These are phyloP conservation scores for Lycodopsis pacificus DNA, from an alignment of 2,797 vertebrate genomes.

Conservation along the genomic window DNA sequence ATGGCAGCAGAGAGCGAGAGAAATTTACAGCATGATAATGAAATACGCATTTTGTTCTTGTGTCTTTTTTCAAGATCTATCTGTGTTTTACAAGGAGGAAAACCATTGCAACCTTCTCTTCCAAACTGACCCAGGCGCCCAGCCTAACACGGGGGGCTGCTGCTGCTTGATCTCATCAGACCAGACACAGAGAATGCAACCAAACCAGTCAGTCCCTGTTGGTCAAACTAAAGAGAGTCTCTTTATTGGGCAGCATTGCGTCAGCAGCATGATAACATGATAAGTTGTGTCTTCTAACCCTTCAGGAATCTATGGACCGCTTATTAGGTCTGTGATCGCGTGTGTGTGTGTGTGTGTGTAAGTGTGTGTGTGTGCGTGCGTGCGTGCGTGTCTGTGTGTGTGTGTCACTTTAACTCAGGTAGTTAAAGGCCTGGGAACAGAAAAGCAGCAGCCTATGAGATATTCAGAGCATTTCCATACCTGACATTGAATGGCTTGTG, in stretches of 20 bases:
- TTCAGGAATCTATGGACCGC: slow-evolving; percentile 73
- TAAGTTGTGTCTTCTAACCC: slow-evolving; percentile 71
- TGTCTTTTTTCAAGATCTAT: slow-evolving; percentile 2
- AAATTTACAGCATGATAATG: neutral
- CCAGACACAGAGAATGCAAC: slow-evolving; percentile 62
- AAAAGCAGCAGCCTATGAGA: slow-evolving; percentile 10
- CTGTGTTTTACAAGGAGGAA: slow-evolving; percentile 4
- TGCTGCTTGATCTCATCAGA: slow-evolving; percentile 64
- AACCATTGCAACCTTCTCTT: neutral
- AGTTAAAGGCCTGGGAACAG: slow-evolving; percentile 44
- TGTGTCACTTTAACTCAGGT: slow-evolving; percentile 42
- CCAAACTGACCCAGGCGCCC: slow-evolving; percentile 15
- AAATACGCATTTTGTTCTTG: slow-evolving; percentile 32
- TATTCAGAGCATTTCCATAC: neutral
- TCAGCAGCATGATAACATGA: slow-evolving; percentile 76
- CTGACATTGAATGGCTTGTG: neutral
- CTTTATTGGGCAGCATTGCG: slow-evolving; percentile 57
- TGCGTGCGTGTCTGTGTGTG: neutral
- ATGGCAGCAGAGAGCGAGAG: neutral
- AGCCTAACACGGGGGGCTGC: slow-evolving; percentile 9
- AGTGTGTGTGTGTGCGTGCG: slow-evolving; percentile 2
- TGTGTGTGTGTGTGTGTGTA: slow-evolving; percentile 14
- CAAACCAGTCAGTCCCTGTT: slow-evolving; percentile 63
- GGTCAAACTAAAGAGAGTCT: slow-evolving; percentile 60
- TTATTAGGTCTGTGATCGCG: slow-evolving; percentile 62